Percentiles rank a stretch among this genome's conserved stretches.
Evolutionary conservation across 2,113 vertebrate genomes (phyloP).

Genomic region (Mesitornis unicolor): DNA sequence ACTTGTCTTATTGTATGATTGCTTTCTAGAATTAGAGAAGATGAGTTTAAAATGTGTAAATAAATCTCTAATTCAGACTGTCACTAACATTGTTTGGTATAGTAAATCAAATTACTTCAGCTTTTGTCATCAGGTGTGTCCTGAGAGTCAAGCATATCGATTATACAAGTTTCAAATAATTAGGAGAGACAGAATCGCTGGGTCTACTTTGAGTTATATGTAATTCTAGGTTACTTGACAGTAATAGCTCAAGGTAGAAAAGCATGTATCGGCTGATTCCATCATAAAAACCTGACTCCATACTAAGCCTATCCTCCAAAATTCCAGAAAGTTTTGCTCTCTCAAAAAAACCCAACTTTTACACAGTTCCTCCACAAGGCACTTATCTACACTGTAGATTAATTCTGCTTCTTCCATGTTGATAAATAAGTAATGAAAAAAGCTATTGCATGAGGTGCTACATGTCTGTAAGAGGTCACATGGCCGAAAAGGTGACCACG

Average conservation of each 20-base stretch:
- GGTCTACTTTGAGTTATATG: neutral
- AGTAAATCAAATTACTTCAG: neutral
- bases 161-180: neutral
- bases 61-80: neutral
- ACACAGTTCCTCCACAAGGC: neutral
- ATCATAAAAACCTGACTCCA: neutral
- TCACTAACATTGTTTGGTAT: neutral
- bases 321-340: neutral
- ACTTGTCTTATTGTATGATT: neutral
- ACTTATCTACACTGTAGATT: neutral
- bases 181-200: neutral
- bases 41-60: neutral
- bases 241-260: neutral
- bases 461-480: neutral
- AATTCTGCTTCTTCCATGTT: neutral
- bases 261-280: neutral
- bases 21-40: neutral
- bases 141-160: neutral
- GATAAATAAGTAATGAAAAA: conserved; percentile 47
- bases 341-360: neutral
- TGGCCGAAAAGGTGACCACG: neutral
- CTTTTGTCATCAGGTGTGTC: neutral
- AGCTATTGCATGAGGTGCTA: neutral
- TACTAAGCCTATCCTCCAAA: neutral
- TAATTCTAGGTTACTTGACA: neutral